Percentiles rank a stretch among this genome's conserved stretches.
phyloP scores from a whole-genome alignment of 64 coral and sea anemone genomes.

The Actinia tenebrosa region DNA sequence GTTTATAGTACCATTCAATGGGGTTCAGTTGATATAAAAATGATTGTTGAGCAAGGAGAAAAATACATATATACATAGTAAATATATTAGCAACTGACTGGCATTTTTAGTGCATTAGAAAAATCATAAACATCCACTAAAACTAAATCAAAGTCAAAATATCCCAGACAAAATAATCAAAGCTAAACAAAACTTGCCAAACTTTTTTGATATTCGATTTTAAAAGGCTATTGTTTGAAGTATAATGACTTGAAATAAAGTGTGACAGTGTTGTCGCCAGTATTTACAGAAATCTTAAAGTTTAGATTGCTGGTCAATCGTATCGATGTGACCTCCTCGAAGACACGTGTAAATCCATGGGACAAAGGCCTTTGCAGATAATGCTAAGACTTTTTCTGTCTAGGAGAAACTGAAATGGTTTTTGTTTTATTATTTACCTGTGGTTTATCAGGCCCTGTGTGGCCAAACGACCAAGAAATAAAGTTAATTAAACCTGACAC shows the following conservation, averaged over 20 bases:
- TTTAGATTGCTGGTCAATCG: slow-evolving; percentile 9
- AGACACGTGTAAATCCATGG: slow-evolving; percentile 12
- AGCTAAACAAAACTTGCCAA: neutral
- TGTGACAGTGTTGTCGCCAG: neutral
- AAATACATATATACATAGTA: too few relatives aligned
- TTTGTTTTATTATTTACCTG: slow-evolving; percentile 12
- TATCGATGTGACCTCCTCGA: slow-evolving; percentile 14
- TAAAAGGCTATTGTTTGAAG: neutral
- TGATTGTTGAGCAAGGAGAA: neutral
- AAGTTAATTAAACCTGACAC: slow-evolving; percentile 13
- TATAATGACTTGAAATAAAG: neutral
- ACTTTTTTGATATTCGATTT: neutral
- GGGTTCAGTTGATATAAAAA: neutral
- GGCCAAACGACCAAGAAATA: neutral
- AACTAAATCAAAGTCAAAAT: too few relatives aligned
- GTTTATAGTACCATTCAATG: neutral
- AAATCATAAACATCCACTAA: neutral
- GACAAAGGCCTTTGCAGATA: slow-evolving; percentile 2
- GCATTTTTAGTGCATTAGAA: neutral
- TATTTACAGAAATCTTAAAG: slow-evolving; percentile 20
- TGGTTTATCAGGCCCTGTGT: slow-evolving; percentile 13
- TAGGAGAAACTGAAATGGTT: neutral
- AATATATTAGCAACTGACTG: neutral
- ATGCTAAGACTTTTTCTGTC: neutral
- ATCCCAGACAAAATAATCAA: neutral